These are phyloP conservation scores for Athetis lepigone DNA, from an alignment of 2,888 invertebrate species.

Conservation along the genomic window DNA sequence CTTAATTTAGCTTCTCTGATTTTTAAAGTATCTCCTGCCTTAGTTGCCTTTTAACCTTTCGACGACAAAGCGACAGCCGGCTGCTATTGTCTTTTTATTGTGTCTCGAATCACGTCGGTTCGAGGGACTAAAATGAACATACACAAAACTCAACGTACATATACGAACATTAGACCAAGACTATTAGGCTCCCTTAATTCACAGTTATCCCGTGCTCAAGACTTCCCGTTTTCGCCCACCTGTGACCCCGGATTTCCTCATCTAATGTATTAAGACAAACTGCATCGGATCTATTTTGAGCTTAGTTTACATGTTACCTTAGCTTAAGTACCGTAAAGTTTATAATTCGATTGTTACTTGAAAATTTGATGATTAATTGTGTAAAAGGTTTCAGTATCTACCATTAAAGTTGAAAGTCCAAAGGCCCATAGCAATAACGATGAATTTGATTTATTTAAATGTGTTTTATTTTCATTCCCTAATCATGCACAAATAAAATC, in stretches of 20 bases:
- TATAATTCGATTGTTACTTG: slow-evolving; percentile 3
- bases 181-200: slow-evolving; percentile 43
- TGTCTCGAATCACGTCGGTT: no score
- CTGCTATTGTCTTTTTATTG: no score
- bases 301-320: slow-evolving; percentile 9
- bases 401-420: background rate
- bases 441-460: slow-evolving; percentile 17
- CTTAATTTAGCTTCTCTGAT: no score
- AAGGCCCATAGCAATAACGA: background rate
- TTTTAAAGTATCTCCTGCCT: no score
- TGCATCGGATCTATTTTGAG: slow-evolving; percentile 33
- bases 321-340: slow-evolving; percentile 3
- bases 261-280: slow-evolving; percentile 45
- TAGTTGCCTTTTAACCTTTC: no score
- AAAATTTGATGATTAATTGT: background rate
- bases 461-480: slow-evolving; percentile 18
- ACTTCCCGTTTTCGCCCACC: slow-evolving; percentile 32
- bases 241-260: slow-evolving; percentile 41
- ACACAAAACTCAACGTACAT: background rate
- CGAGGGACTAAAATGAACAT: background rate
- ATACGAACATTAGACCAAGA: background rate
- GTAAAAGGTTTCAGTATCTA: slow-evolving; percentile 5
- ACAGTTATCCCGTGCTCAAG: slow-evolving; percentile 42
- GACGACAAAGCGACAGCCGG: no score
- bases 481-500: slow-evolving; percentile 40